These are phyloP conservation scores for Rhyacophila brunnea DNA, from an alignment of 1,140 invertebrate species.

Conservation along the genomic window DNA sequence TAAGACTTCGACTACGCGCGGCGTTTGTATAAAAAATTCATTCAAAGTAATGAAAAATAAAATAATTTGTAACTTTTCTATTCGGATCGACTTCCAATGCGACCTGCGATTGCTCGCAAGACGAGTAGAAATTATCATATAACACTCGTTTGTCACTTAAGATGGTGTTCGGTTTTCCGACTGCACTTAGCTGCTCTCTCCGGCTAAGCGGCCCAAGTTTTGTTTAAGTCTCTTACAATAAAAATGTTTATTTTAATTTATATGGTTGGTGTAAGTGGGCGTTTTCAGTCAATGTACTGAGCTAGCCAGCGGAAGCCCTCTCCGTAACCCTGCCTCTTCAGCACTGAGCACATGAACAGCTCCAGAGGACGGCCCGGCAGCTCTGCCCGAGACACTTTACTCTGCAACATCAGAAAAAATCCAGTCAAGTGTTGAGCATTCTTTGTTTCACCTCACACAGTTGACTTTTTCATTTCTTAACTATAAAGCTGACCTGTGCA, in stretches of 20 bases:
- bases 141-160: too few relatives aligned
- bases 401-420: slow-evolving; percentile 61
- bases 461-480: neutral
- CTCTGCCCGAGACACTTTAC: slow-evolving; percentile 84
- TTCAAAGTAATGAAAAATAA: too few relatives aligned
- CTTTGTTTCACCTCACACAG: too few relatives aligned
- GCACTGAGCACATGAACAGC: slow-evolving; percentile 99
- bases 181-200: slow-evolving; percentile 22
- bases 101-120: too few relatives aligned
- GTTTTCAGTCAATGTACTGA: slow-evolving; percentile 90
- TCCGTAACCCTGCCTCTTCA: slow-evolving; percentile 98
- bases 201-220: slow-evolving; percentile 12
- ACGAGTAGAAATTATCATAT: too few relatives aligned
- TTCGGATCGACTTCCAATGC: too few relatives aligned
- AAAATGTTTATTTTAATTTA: slow-evolving; percentile 20
- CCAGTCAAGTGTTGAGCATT: too few relatives aligned
- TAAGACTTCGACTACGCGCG: too few relatives aligned
- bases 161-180: neutral
- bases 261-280: slow-evolving; percentile 29
- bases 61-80: too few relatives aligned
- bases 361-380: slow-evolving; percentile 93
- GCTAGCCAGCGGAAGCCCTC: slow-evolving; percentile 99
- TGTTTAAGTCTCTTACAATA: slow-evolving; percentile 25
- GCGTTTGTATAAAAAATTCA: too few relatives aligned
- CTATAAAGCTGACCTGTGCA: neutral